Base-by-base conservation (phyloP, 2,113 vertebrate species). In the Odocoileus hemionus region DNA sequence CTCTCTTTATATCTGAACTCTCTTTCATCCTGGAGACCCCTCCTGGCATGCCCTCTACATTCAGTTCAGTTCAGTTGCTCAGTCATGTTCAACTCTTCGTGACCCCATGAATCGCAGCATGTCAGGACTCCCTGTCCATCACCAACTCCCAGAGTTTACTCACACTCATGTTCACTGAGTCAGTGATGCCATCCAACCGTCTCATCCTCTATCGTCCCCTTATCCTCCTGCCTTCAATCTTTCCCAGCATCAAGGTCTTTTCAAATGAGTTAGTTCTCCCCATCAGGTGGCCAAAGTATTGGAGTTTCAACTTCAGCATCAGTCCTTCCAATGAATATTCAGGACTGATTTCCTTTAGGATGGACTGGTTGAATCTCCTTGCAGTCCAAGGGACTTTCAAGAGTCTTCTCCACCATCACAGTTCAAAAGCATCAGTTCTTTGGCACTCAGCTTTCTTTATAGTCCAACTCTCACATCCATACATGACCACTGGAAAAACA, bases 61-160 rank as follows among this genome's bases (percentile, higher is more conserved):
- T 54, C 67, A 70, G 5, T 70, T 5, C 10, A 23, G n/a, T 23
- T 70, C n/a, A 39, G 19, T 23, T 6, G 10, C 5, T 70, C 10
- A 39, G n/a, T 39, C 5, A 1, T 23, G 10, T 70, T 6, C 67
- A 70, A 23, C 10, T 39, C 19, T 23, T 70, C 2, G 10, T 0
- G 0, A 70, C n/a, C 10, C n/a, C 19, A 23, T 39, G n/a, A 2
- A 21, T 9, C 10, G 10, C 5, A 39, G 10, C 19, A 39, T 0
- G 0, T 19, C 5, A 39, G 19, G n/a, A 23, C 67, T 39, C 67
- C n/a, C 67, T 39, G 10, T 39, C 19, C n/a, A 70, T 39, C 67
- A 70, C 67, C 19, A 70, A 23, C 19, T 70, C n/a, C 67, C n/a
- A 70, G n/a, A 39, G n/a, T 13, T 23, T 39, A 70, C 19, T 70